A percentile compares a stretch with the other conserved stretches of the same genome.
phyloP scores from a whole-genome alignment of 2,797 vertebrate genomes.

The Onychomys leucogaster region DNA sequence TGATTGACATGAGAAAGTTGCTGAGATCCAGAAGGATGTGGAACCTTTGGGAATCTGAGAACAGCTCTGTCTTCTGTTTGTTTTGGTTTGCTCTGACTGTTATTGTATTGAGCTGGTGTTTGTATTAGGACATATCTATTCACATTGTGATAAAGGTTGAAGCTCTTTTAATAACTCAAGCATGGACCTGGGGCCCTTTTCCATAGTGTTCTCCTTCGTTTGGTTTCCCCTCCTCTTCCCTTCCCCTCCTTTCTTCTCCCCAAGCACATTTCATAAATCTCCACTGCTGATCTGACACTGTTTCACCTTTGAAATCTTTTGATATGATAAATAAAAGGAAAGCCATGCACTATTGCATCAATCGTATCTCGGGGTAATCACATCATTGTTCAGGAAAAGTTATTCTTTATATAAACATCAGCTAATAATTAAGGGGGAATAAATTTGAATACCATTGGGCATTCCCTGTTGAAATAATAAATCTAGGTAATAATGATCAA shows the following conservation, averaged over 20 bases:
- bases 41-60: neutral
- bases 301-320: neutral
- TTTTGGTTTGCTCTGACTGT: neutral
- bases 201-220: neutral
- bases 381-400: slow-evolving; percentile 34
- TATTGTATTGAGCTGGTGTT: neutral
- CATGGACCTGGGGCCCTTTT: neutral
- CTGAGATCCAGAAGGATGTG: neutral
- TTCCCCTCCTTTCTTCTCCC: neutral
- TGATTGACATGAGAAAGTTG: neutral
- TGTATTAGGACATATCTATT: neutral
- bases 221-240: neutral
- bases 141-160: neutral
- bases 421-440: slow-evolving; percentile 6
- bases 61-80: neutral
- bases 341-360: neutral
- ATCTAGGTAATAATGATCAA: neutral
- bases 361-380: neutral
- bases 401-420: slow-evolving; percentile 34
- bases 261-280: neutral
- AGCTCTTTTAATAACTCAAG: neutral
- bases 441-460: neutral
- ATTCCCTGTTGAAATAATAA: neutral
- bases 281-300: neutral
- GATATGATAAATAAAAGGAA: neutral